Conservation (phyloP, 2,888 invertebrate species). For the Epinotia ramella region DNA sequence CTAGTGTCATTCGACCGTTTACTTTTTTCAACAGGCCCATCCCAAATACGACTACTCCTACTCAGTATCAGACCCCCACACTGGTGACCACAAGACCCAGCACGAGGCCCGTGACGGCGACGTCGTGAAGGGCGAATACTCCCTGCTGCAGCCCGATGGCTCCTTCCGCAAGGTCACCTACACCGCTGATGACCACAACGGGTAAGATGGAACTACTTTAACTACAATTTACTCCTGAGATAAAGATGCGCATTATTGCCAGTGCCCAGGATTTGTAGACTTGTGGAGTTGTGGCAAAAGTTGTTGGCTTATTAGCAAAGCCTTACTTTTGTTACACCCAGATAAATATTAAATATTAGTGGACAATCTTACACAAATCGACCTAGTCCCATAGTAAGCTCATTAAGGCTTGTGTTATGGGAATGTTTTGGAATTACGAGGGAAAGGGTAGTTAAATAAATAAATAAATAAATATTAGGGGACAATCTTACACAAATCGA, state of each 20-base stretch:
- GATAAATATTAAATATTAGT: too few relatives aligned
- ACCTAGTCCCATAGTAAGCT: too few relatives aligned
- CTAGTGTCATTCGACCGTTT: background rate
- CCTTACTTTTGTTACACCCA: background rate
- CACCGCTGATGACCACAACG: constrained; percentile 82
- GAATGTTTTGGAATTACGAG: too few relatives aligned
- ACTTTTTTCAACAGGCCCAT: constrained; percentile 65
- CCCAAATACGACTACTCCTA: constrained; percentile 83
- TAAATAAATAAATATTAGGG: too few relatives aligned
- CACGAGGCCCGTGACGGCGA: constrained; percentile 80
- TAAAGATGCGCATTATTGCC: background rate
- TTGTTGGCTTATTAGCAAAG: background rate
- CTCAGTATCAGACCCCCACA: constrained; percentile 82
- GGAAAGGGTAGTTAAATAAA: too few relatives aligned
- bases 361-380: too few relatives aligned
- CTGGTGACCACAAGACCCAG: constrained; percentile 82
- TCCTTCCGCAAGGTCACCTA: constrained; percentile 83
- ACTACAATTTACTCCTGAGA: too few relatives aligned
- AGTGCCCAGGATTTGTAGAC: background rate
- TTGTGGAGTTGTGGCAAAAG: background rate
- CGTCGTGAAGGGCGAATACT: constrained; percentile 81
- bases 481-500: too few relatives aligned
- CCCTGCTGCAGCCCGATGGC: constrained; percentile 79
- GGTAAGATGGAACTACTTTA: constrained; percentile 59
- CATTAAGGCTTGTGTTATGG: too few relatives aligned